phyloP scores from a whole-genome alignment of 2,888 invertebrate species.

The Shargacucullia verbasci region DNA sequence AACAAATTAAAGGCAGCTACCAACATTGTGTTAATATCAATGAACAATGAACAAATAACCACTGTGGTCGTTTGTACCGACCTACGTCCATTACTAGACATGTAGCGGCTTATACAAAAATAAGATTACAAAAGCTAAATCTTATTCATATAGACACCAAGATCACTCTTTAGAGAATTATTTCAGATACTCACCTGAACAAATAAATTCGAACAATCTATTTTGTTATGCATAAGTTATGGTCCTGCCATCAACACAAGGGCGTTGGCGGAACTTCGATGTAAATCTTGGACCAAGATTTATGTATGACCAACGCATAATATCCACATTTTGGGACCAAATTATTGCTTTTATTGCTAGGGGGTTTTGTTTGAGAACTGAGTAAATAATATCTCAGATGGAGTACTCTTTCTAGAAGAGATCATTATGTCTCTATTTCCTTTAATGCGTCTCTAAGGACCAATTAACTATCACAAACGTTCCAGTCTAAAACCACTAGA shows the following conservation, averaged over 20 bases:
- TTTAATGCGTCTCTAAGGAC: too few relatives aligned
- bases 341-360: constrained; percentile 32
- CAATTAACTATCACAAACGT: too few relatives aligned
- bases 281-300: constrained; percentile 44
- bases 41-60: too few relatives aligned
- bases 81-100: too few relatives aligned
- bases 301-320: constrained; percentile 32
- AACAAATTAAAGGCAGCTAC: constrained; percentile 1
- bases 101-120: too few relatives aligned
- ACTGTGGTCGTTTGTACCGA: too few relatives aligned
- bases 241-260: constrained; percentile 9
- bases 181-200: neutral
- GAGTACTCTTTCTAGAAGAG: too few relatives aligned
- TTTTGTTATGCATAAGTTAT: constrained; percentile 21
- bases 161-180: constrained; percentile 6
- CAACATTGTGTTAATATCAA: too few relatives aligned
- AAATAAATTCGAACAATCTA: constrained; percentile 19
- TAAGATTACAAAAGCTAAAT: neutral
- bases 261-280: constrained; percentile 19
- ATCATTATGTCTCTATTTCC: too few relatives aligned
- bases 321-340: constrained; percentile 33
- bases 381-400: too few relatives aligned
- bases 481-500: too few relatives aligned
- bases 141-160: constrained; percentile 21
- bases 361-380: constrained; percentile 6